Evolutionary conservation across 2,113 vertebrate species (phyloP).

Genomic region (human): DNA sequence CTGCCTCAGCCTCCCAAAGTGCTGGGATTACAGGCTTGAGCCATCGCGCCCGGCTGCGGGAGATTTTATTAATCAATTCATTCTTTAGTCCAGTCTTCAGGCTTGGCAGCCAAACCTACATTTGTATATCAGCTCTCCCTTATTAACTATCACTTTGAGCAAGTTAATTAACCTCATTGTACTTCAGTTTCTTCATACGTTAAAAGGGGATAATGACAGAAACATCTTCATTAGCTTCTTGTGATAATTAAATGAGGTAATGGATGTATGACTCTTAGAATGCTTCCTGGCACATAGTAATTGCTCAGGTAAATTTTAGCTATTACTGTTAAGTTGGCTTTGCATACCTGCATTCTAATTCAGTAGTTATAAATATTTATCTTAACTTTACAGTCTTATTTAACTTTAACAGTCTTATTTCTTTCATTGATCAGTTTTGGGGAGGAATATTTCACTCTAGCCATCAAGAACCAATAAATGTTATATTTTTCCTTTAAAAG

Average conservation of each 20-base stretch:
- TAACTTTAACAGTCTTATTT: not conserved
- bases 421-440: not conserved
- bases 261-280: not conserved
- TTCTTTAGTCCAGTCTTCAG: not conserved
- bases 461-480: not conserved
- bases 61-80: not conserved
- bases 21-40: too few relatives aligned
- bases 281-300: not conserved
- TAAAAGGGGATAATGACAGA: not conserved
- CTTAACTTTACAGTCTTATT: not conserved
- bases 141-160: not conserved
- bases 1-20: too few relatives aligned
- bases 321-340: not conserved
- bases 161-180: not conserved
- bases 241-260: not conserved
- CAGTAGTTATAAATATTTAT: not conserved
- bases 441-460: not conserved
- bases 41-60: too few relatives aligned
- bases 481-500: not conserved
- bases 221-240: not conserved
- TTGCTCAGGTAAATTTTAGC: not conserved
- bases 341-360: not conserved
- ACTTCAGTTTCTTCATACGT: not conserved
- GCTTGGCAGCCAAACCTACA: not conserved
- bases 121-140: not conserved